Percentiles rank a stretch among this genome's conserved stretches.
These are phyloP conservation scores for Sinonovacula constricta DNA, from an alignment of 1,140 invertebrate species.

Conservation along the genomic window DNA sequence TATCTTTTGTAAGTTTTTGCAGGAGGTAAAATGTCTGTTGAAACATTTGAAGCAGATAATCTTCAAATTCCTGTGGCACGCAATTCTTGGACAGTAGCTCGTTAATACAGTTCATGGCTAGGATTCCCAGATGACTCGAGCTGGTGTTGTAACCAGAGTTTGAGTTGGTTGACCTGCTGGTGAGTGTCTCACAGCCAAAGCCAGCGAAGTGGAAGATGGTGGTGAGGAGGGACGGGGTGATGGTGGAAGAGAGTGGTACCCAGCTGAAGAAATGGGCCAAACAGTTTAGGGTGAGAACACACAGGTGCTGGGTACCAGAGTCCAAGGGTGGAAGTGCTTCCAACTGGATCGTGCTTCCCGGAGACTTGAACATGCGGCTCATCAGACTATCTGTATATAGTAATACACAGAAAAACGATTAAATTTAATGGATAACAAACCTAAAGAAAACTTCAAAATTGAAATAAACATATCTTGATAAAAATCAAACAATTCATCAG, in stretches of 20 bases:
- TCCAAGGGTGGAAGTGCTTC: constrained; percentile 79
- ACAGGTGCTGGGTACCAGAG: constrained; percentile 78
- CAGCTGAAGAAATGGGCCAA: constrained; percentile 93
- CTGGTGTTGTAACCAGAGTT: constrained; percentile 50
- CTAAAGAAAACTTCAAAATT: no score
- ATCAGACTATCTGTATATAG: constrained; percentile 73
- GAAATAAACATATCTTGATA: no score
- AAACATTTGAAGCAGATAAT: constrained; percentile 86
- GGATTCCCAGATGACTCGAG: constrained; percentile 81
- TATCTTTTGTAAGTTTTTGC: constrained; percentile 80
- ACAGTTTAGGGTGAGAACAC: constrained; percentile 83
- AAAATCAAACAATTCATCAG: no score
- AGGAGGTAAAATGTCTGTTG: constrained; percentile 81
- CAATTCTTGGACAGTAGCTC: constrained; percentile 94
- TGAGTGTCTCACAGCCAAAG: constrained; percentile 77
- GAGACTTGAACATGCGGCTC: constrained; percentile 78
- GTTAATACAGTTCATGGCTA: constrained; percentile 91
- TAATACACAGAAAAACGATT: no score
- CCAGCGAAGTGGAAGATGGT: constrained; percentile 88
- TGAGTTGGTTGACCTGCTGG: constrained; percentile 50
- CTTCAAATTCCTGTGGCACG: constrained; percentile 86
- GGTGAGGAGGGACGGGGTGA: constrained; percentile 85
- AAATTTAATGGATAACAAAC: no score
- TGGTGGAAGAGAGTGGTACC: constrained; percentile 87
- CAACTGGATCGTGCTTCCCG: constrained; percentile 73